Conservation (phyloP, 2,113 vertebrate species). For the Calyptommatus sinebrachiatus region DNA sequence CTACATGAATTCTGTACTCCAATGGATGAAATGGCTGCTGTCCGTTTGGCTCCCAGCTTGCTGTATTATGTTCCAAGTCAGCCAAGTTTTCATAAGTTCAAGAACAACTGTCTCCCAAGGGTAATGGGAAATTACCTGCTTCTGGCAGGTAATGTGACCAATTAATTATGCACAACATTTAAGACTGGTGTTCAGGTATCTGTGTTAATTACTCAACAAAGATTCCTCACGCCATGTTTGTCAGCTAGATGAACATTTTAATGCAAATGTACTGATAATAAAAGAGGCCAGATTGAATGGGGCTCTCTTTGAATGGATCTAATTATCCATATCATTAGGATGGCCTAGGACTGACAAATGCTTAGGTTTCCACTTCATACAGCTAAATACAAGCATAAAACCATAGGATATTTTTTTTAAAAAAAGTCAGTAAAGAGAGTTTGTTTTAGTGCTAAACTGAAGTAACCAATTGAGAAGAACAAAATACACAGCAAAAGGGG, state of each 20-base stretch:
- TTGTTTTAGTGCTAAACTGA: background rate
- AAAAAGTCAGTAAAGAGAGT: background rate
- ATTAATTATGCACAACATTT: slow-evolving; percentile 37
- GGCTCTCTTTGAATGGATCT: slow-evolving; percentile 25
- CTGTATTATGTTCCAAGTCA: background rate
- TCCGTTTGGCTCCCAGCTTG: slow-evolving; percentile 10
- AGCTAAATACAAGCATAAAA: background rate
- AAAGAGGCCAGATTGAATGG: slow-evolving; percentile 8
- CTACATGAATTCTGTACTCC: background rate
- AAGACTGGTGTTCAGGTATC: slow-evolving; percentile 22
- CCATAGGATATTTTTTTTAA: background rate
- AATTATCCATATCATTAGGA: slow-evolving; percentile 23
- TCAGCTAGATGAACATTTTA: slow-evolving; percentile 42
- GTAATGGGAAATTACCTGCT: slow-evolving; percentile 40
- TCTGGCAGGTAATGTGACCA: slow-evolving; percentile 39
- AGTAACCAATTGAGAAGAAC: background rate
- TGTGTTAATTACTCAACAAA: slow-evolving; percentile 44
- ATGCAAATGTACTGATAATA: slow-evolving; percentile 28
- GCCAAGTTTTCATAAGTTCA: slow-evolving; percentile 29
- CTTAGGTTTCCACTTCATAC: background rate
- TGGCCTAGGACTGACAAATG: background rate
- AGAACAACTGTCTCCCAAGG: background rate
- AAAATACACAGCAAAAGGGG: too few relatives aligned
- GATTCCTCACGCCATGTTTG: slow-evolving; percentile 13
- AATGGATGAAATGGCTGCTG: background rate